phyloP scores from a whole-genome alignment of 2,113 vertebrate species.

The Prionailurus bengalensis region DNA sequence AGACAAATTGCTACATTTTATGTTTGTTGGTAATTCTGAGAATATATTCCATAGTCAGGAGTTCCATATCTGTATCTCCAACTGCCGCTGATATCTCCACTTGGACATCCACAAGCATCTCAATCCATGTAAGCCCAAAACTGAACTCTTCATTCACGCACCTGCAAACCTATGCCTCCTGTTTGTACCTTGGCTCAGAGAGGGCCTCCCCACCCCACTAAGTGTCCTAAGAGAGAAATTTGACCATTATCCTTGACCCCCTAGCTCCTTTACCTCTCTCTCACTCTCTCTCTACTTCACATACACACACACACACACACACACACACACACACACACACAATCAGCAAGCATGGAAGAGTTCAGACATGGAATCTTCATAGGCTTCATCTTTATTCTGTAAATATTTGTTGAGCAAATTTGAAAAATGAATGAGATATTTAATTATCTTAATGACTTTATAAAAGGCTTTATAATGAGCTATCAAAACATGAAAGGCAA shows the following conservation, averaged over 20 bases:
- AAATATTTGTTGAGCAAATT: background rate
- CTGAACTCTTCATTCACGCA: background rate
- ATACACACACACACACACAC: background rate
- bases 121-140: background rate
- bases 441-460: background rate
- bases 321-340: background rate
- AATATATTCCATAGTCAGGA: background rate
- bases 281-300: background rate
- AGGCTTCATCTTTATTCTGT: conserved; percentile 6
- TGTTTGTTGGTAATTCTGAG: background rate
- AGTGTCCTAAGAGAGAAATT: background rate
- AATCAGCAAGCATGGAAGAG: background rate
- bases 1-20: background rate
- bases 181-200: background rate
- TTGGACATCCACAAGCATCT: background rate
- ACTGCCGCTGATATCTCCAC: background rate
- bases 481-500: conserved; percentile 30
- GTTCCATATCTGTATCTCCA: background rate
- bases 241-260: background rate
- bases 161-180: background rate
- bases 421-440: conserved; percentile 24
- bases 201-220: background rate
- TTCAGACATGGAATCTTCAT: background rate
- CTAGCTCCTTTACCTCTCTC: background rate
- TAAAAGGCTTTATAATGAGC: background rate